Evolutionary conservation across 2,888 invertebrate species (phyloP).

Genomic region (Pycnomerus fuliginosus): DNA sequence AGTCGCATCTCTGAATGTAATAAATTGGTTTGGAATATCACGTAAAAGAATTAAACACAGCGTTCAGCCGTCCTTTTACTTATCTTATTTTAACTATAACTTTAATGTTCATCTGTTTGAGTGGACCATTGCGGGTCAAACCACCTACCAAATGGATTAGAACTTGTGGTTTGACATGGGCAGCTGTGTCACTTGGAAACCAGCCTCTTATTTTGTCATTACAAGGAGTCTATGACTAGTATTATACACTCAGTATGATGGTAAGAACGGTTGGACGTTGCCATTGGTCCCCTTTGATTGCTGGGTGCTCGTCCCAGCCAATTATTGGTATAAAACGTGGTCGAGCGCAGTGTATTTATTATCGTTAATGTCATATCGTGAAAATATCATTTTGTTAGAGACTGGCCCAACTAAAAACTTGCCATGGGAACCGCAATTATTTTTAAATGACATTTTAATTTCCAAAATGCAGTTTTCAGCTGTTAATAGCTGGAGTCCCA

Average conservation of each 20-base stretch:
- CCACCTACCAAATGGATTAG: not conserved
- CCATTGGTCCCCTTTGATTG: constrained; percentile 43
- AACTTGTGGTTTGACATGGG: constrained; percentile 24
- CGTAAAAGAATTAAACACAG: constrained; percentile 55
- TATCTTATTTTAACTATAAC: constrained; percentile 53
- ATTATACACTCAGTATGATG: constrained; percentile 48
- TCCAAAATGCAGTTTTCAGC: constrained; percentile 39
- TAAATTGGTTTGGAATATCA: constrained; percentile 54
- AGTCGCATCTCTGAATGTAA: constrained; percentile 47
- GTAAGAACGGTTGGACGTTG: constrained; percentile 34
- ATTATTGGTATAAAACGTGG: constrained; percentile 50
- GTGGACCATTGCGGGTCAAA: constrained; percentile 30
- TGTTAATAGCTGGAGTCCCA: no score
- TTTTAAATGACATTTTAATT: constrained; percentile 49
- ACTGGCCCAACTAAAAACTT: constrained; percentile 30
- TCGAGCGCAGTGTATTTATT: constrained; percentile 44
- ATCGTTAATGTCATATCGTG: constrained; percentile 47
- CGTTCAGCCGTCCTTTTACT: constrained; percentile 54
- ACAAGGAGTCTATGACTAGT: constrained; percentile 51
- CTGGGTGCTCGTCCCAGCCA: constrained; percentile 44
- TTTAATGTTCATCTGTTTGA: constrained; percentile 49
- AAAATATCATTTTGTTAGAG: constrained; percentile 48
- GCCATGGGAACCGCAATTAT: constrained; percentile 40
- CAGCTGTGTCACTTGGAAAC: constrained; percentile 45
- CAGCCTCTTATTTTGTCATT: constrained; percentile 55